Evolutionary conservation across 2,888 invertebrate species (phyloP), one percentile per base, ranked within the genome.

Genomic region (Auanema freiburgensis): DNA sequence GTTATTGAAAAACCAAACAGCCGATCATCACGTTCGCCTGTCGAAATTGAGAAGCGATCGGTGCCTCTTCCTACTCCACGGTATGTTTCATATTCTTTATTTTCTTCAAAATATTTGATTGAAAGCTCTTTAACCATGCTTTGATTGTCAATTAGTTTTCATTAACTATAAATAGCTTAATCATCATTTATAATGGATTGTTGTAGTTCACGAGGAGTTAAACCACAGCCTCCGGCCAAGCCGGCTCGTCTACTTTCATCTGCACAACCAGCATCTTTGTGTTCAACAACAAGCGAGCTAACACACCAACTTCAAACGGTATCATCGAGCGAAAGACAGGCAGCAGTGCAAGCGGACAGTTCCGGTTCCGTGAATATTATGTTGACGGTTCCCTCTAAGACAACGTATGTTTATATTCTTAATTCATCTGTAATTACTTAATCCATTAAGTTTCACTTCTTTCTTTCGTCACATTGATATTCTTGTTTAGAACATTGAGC

Each of bases 181-280:
- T n/a, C n/a, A n/a, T n/a, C n/a, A n/a, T n/a, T n/a, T n/a, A 51
- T 42, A 8, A 16, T 18, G 23, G 24, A 16, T 18, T 23, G 14
- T 18, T 54, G 40, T 25, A 60, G 60, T 46, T 40, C 54, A 6
- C 60, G 60, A 60, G 60, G 60, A 53, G 55, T 54, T 33, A 60
- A 60, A 49, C 60, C 60, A n/a, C 46, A 54, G 33, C 60, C 60
- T 11, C 60, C 60, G 16, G 60, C 33, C 44, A 60, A 60, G 23
- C 60, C 60, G 16, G 54, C 54, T 12, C 60, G 60, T 54, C 60
- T 60, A 8, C 53, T 60, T 16, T 51, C 42, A 21, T 46, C 41
- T 21, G 21, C 24, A 23, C 42, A 42, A 33, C 53, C 49, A 49
- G 25, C 44, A 25, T 53, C 25, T 23, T 25, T 24, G 16, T 40